Percentiles rank a stretch among this genome's conserved stretches.
These are phyloP conservation scores for Strix aluco DNA, from an alignment of 2,113 vertebrate species.

Conservation along the genomic window DNA sequence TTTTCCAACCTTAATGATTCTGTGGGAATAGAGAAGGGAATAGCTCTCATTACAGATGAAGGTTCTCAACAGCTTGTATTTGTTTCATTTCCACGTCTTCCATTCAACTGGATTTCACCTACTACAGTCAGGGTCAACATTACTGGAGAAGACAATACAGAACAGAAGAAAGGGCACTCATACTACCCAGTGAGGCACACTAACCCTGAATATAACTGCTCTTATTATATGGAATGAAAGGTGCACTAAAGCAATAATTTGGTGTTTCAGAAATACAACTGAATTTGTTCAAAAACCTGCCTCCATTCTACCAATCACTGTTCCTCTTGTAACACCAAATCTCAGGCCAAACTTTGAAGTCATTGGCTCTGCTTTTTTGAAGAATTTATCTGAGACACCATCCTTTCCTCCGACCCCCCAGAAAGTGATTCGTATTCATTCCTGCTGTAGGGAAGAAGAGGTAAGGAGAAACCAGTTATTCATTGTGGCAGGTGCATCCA, in stretches of 20 bases:
- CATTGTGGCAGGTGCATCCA: not conserved
- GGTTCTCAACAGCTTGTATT: not conserved
- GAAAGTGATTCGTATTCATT: not conserved
- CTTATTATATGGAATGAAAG: not conserved
- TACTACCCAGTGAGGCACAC: not conserved
- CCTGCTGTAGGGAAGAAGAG: not conserved
- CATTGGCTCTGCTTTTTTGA: not conserved
- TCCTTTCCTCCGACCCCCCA: not conserved
- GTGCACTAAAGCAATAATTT: not conserved
- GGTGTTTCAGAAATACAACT: not conserved
- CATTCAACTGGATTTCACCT: not conserved
- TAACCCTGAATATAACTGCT: not conserved
- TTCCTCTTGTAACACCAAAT: not conserved
- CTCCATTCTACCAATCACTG: not conserved
- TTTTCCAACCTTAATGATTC: too few relatives aligned
- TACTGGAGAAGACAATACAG: not conserved
- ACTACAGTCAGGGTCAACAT: not conserved
- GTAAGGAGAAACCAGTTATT: not conserved
- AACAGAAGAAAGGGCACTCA: not conserved
- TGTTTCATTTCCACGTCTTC: not conserved
- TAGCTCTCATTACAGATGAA: not conserved
- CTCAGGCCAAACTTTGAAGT: not conserved
- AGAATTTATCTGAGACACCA: not conserved
- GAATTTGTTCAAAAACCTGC: not conserved
- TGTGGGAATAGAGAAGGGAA: not conserved